Base-by-base conservation (phyloP, 2,888 invertebrate genomes). In the Drosophila mimica region DNA sequence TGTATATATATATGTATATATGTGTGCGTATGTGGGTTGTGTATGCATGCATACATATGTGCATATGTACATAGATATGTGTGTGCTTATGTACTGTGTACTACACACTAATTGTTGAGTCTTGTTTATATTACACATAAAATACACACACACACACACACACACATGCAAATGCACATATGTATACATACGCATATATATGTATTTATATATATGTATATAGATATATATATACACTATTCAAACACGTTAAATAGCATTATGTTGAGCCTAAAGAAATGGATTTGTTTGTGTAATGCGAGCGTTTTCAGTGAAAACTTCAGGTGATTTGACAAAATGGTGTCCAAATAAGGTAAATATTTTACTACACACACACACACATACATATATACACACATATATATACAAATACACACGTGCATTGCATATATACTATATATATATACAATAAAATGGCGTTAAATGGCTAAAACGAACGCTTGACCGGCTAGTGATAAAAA, bases 231-330 rank as follows among this genome's bases (percentile, higher is more conserved):
- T 25, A 64, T 5, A 61, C 36, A 63, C 25, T 52, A 57, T 34
- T 70, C 8, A 76, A 36, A 36, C 36, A 36, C 36, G 36, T 36
- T 36, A 36, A 36, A 36, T 36, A 49, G 83, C 84, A 73, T 79
- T 85, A 85, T 75, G 83, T 83, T 88, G 86, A 76, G 72, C 30
- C 49, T 66, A 61, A 58, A 82, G 40, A 67, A 63, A 54, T 66
- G 65, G 53, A 70, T 69, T 58, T 59, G 56, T 78, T 76, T 81
- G 74, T 81, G 70, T 69, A 83, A 79, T 80, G 74, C 80, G 89
- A 85, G 85, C 85, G 85, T 89, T 85, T 85, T 85, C 85, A 85
- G 85, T 85, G 89, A 85, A 83, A 89, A 83, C 89, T 79, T 83
- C 83, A 73, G 78, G 72, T 83, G 86, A 78, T 80, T 70, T 80